Conservation (phyloP, 2,888 invertebrate genomes). For the Synergus gifuensis region DNA sequence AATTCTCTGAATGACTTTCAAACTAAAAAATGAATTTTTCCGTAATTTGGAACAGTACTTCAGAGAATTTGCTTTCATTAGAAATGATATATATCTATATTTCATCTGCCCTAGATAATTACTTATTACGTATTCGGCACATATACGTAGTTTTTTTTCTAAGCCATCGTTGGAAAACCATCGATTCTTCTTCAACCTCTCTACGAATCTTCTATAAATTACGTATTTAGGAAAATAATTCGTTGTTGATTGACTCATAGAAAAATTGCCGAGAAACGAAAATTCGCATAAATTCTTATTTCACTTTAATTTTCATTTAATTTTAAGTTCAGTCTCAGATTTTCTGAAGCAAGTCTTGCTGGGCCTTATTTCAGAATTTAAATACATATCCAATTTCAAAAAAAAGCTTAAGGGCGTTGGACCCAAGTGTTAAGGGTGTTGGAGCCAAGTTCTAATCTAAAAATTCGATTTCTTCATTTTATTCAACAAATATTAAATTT, state of each 20-base stretch:
- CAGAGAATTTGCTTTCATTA: not conserved
- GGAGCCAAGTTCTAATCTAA: too few relatives aligned
- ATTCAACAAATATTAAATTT: too few relatives aligned
- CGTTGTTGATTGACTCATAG: not conserved
- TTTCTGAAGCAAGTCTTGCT: not conserved
- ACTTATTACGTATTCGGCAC: not conserved
- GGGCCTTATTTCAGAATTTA: not conserved
- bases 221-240: not conserved
- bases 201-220: constrained; percentile 8
- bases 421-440: too few relatives aligned
- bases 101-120: not conserved
- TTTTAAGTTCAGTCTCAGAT: constrained; percentile 10
- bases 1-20: not conserved
- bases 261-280: not conserved
- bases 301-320: not conserved
- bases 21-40: not conserved
- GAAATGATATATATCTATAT: not conserved
- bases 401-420: not conserved
- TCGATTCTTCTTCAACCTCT: constrained; percentile 24
- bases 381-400: not conserved
- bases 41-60: not conserved
- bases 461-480: too few relatives aligned
- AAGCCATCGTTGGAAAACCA: not conserved
- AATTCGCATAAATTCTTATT: not conserved
- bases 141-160: not conserved